Evolutionary conservation across 2,888 invertebrate species (phyloP), one percentile per base, ranked within the genome.

Genomic region (Byasa hedistus): DNA sequence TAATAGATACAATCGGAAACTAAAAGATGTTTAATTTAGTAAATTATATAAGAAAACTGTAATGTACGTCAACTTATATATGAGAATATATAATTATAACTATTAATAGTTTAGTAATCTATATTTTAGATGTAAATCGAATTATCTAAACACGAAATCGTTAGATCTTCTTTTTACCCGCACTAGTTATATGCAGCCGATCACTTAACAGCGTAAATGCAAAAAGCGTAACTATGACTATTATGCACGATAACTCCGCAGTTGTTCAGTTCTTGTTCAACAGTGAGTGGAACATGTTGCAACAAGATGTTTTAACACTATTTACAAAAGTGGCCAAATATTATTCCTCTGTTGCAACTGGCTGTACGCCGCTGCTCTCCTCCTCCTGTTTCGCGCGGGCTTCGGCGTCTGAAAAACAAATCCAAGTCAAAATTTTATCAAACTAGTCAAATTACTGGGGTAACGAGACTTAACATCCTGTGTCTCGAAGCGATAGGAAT

Each of bases 281-380:
- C 73, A 91, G 73, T 69, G 89, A 84, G 74, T 84, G 79, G 72
- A 87, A 85, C 83, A 90, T 84, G 76, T 82, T 87, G 80, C 80
- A 83, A 81, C 90, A 91, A 76, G 85, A 86, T 78, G 82, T 82
- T 80, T 79, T 89, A 79, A 91, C 83, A 75, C 83, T 91, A 90
- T 91, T 86, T 90, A 91, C 91, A 90, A 91, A 79, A 73, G 86
- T 82, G 87, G 90, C 91, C 82, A 92, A 87, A 90, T 91, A 91
- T 89, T 91, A 92, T 92, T 92, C 92, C 78, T 91, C 91, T 73
- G 89, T 77, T 60, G 83, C 75, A 48, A 84, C 79, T 52, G 85
- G 81, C 15, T 79, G 76, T 48, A 75, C 79, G 75, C 78, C 77
- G 75, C 76, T 83, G 76, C 75, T 83, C 76, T 88, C 91, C 73